A percentile compares a stretch with the other conserved stretches of the same genome.
Evolutionary conservation across 2,113 vertebrate species (phyloP).

Genomic region (Tachysurus vachellii): DNA sequence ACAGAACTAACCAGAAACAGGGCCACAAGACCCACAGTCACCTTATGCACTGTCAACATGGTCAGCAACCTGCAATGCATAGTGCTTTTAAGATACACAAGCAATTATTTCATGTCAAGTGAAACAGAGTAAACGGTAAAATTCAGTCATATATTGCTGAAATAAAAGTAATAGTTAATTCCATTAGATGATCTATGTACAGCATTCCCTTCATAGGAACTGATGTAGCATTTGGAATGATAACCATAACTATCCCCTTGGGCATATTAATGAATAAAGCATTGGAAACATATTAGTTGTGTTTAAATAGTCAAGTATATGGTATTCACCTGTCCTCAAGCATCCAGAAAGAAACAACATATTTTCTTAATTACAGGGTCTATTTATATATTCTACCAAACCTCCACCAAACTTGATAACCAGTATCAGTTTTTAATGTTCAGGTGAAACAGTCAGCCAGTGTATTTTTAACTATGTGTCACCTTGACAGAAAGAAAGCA

Average conservation of each 20-base stretch:
- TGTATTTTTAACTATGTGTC: conserved; percentile 1
- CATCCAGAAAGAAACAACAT: background rate
- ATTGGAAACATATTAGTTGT: background rate
- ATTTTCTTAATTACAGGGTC: background rate
- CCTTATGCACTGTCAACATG: conserved; percentile 31
- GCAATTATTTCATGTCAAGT: background rate
- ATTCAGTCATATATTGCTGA: background rate
- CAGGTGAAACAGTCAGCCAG: background rate
- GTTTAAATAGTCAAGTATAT: background rate
- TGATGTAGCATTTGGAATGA: background rate
- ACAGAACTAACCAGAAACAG: conserved; percentile 58
- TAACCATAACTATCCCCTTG: background rate
- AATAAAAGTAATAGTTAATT: background rate
- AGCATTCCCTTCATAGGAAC: background rate
- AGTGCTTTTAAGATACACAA: background rate
- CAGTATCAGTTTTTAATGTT: background rate
- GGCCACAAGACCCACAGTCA: conserved; percentile 53
- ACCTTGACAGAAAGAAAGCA: conserved; percentile 2
- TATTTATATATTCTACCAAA: conserved; percentile 57
- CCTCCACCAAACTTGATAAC: background rate
- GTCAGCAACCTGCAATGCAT: conserved; percentile 31
- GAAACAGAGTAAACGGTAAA: background rate
- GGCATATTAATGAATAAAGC: background rate
- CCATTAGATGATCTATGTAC: background rate
- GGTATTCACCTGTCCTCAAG: conserved; percentile 49